phyloP scores from a whole-genome alignment of 2,797 vertebrate species.

The Amniataba percoides region DNA sequence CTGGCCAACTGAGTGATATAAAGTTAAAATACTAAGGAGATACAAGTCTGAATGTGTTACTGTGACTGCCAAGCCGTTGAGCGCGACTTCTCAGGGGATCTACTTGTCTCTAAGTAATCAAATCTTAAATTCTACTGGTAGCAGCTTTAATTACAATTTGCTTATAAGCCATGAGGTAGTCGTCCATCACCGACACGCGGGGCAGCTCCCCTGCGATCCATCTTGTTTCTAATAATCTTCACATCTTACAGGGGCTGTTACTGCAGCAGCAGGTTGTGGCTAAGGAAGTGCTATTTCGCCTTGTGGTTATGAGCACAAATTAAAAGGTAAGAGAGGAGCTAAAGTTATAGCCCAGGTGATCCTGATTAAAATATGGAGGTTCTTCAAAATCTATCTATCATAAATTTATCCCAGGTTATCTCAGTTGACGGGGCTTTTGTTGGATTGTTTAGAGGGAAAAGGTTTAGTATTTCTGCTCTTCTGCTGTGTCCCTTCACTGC shows the following conservation, averaged over 20 bases:
- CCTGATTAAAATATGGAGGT: background rate
- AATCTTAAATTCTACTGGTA: slow-evolving; percentile 23
- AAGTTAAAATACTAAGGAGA: slow-evolving; percentile 10
- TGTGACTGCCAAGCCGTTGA: slow-evolving; percentile 14
- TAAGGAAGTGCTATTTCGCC: background rate
- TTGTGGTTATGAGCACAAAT: slow-evolving; percentile 5
- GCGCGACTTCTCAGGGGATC: slow-evolving; percentile 22
- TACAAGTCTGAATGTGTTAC: slow-evolving; percentile 1
- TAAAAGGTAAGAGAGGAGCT: slow-evolving; percentile 1
- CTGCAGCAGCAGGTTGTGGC: slow-evolving; percentile 14
- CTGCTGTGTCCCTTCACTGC: background rate
- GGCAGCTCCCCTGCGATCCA: slow-evolving; percentile 35
- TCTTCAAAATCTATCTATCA: too few species aligned
- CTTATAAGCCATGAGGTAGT: slow-evolving; percentile 37
- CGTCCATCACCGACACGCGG: slow-evolving; percentile 39
- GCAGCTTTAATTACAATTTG: slow-evolving; percentile 58
- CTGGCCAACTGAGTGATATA: background rate
- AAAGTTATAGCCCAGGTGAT: background rate
- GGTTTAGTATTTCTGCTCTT: background rate
- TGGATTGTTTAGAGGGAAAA: background rate
- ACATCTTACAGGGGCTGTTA: slow-evolving; percentile 15
- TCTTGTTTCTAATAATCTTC: slow-evolving; percentile 28
- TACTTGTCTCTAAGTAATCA: slow-evolving; percentile 34
- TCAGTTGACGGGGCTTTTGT: background rate
- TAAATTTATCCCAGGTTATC: background rate